These are phyloP conservation scores for Homalodisca vitripennis DNA, from an alignment of 1,140 invertebrate species.

Conservation along the genomic window DNA sequence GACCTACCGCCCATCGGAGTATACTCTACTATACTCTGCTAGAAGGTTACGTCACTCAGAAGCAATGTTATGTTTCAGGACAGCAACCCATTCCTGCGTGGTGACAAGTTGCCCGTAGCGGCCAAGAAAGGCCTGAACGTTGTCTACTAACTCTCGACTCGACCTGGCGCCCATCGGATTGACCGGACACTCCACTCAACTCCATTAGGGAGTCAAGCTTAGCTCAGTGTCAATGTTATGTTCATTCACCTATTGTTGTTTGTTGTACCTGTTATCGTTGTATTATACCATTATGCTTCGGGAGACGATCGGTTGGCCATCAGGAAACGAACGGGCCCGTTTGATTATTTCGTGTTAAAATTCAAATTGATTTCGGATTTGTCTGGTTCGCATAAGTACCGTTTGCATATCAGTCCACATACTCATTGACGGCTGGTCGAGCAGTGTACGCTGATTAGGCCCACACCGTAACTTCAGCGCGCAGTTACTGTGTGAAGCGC, in stretches of 20 bases:
- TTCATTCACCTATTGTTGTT: constrained; percentile 14
- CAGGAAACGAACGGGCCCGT: background rate
- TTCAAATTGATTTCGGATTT: background rate
- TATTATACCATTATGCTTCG: constrained; percentile 12
- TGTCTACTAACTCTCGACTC: constrained; percentile 28
- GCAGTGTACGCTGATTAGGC: constrained; percentile 1
- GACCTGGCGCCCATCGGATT: background rate
- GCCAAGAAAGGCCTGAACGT: constrained; percentile 80
- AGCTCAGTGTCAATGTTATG: background rate
- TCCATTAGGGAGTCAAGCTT: constrained; percentile 13
- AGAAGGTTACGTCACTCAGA: too few species aligned
- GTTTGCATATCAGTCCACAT: constrained; percentile 19
- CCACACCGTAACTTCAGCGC: constrained; percentile 16
- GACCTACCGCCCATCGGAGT: background rate
- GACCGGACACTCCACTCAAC: background rate
- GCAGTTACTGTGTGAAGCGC: constrained; percentile 18
- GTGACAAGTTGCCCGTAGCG: constrained; percentile 80
- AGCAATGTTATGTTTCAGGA: too few species aligned
- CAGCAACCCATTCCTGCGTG: constrained; percentile 73
- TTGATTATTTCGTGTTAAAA: constrained; percentile 5
- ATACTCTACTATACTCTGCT: constrained; percentile 25
- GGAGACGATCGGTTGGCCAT: background rate
- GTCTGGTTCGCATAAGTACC: background rate
- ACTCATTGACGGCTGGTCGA: background rate
- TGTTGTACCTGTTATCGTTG: background rate